Base-by-base conservation (phyloP, 1,140 invertebrate genomes). In the Drosophila tsacasi region DNA sequence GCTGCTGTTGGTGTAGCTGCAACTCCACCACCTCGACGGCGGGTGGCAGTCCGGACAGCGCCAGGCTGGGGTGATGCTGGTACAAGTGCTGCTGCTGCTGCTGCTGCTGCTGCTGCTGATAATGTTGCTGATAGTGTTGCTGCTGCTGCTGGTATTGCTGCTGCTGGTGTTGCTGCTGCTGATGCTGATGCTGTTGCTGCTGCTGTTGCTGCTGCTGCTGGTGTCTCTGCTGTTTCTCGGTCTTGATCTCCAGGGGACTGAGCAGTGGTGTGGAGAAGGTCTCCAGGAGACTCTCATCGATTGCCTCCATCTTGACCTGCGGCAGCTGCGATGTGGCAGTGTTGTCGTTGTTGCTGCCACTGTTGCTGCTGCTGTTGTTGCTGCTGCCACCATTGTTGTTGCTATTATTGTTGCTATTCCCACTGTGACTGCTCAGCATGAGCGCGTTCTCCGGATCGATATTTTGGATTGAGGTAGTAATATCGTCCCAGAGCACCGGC, bases 381-480 rank as follows among this genome's bases (percentile, higher is more conserved):
- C 57, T 66, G 59, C 58, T 42, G 64, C 42, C 39, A 59, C 23
- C 47, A 64, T 19, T 74, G 30, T 40, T 75, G 44, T 27, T 81
- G 50, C 25, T 62, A 39, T 47, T 62, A 60, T n/a, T 73, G 32
- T 3, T 73, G 42, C 15, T 62, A 42, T 30, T 64, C 46, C 58
- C 39, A 52, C 62, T 65, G 63, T 52, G 39, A 54, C 61, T 77
- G 80, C 95, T 96, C 73, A 97, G 93, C 96, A 97, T 97, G 90
- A 97, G 96, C n/a, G 97, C 96, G 91, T 97, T 97, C 92, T 97
- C 97, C 17, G 97, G 97, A 92, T 97, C 97, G 76, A 97, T 96
- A 92, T 97, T 97, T 82, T 97, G 96, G 92, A 98, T 97, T 80
- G 96, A 97, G 86, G 96, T 97, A 50, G 97, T 96, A 91, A 98